Base-by-base conservation (phyloP, 2,888 invertebrate species). In the Criorhina ranunculi region DNA sequence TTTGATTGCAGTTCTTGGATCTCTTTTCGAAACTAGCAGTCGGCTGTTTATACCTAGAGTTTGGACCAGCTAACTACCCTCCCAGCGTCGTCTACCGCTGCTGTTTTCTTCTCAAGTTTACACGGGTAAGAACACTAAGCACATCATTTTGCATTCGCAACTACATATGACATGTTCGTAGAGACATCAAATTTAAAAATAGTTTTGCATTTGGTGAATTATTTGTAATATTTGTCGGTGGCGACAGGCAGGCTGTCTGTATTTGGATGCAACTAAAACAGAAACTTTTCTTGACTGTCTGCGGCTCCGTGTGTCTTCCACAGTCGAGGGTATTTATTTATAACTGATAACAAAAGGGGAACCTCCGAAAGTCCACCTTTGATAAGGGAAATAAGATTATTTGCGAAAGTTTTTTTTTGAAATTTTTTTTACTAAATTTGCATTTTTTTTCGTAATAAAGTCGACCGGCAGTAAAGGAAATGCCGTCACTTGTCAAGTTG, bases 221-320 rank as follows among this genome's bases (percentile, higher is more conserved):
- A 69, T 44, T 19, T 78, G 78, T 42, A 59, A 72, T 64, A n/a
- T 53, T 62, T 57, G 35, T 49, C 17, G 17, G 24, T 33, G 79
- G 83, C 83, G 80, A 76, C 85, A 85, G 53, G 70, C 85, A 67
- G 85, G 70, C 80, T 85, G 69, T 70, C 64, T 76, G 70, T 42
- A 70, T 75, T 76, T 55, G 70, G 70, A 17, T 37, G 51, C 49
- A 80, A 42, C 57, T 59, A n/a, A 55, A 11, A 17, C 17, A 11
- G 15, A 17, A 29, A 62, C 57, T 75, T 12, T 57, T 57, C 44
- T 12, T 12, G 4, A 12, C 17, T 11, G 49, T 12, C 17, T 37
- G 2, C 24, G 24, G 24, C 24, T 49, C 17, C 40, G 42, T 72
- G 19, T 35, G 19, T 44, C 7, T 55, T 31, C n/a, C 15, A 42